Evolutionary conservation across 2,797 vertebrate genomes (phyloP).

Genomic region (Anas bernieri): DNA sequence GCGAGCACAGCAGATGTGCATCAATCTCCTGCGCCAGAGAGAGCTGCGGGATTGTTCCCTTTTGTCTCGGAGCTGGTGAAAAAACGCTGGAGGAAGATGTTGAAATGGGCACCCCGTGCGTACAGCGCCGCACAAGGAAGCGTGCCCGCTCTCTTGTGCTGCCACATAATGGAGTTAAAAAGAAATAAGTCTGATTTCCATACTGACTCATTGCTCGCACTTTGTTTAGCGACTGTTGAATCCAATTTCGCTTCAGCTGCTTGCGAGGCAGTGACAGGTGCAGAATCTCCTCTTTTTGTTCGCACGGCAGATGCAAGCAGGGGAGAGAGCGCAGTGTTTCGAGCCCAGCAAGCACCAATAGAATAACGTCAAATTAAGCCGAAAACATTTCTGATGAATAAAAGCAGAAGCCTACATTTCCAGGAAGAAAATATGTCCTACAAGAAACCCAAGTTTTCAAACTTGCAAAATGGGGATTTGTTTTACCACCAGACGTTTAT

Average conservation of each 20-base stretch:
- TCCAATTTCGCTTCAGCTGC: slow-evolving; percentile 4
- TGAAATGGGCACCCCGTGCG: neutral
- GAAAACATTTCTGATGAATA: slow-evolving; percentile 21
- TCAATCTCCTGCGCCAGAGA: neutral
- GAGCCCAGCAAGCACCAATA: neutral
- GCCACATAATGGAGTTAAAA: neutral
- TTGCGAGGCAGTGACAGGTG: slow-evolving; percentile 46
- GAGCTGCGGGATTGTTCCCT: neutral
- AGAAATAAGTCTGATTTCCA: slow-evolving; percentile 52
- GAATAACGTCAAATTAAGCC: slow-evolving; percentile 30
- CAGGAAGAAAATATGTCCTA: neutral
- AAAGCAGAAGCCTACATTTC: neutral
- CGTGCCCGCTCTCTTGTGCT: neutral
- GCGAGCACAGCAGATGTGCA: neutral
- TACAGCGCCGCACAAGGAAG: neutral
- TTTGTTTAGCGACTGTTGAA: neutral
- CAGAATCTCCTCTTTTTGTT: slow-evolving; percentile 34
- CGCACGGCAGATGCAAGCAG: slow-evolving; percentile 17
- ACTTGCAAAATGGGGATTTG: neutral
- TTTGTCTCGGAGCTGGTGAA: neutral
- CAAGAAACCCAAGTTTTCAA: neutral
- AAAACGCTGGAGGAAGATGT: neutral
- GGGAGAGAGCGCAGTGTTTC: neutral
- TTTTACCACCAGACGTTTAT: neutral
- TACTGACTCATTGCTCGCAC: slow-evolving; percentile 39